Conservation (phyloP, 2,113 vertebrate genomes). For the Anguilla rostrata region DNA sequence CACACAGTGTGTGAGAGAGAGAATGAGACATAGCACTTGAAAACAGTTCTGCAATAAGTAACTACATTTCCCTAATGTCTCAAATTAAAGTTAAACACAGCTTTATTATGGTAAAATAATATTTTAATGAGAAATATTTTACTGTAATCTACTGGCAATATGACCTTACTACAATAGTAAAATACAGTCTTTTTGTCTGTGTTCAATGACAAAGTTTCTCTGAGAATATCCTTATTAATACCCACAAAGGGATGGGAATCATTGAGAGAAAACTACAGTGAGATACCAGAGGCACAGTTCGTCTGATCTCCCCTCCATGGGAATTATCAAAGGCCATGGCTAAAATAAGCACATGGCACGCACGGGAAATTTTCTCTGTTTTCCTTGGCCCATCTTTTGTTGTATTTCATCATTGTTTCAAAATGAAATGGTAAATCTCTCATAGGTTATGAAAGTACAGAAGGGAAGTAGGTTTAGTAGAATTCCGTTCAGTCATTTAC, state of each 20-base stretch:
- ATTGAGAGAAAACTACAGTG: slow-evolving; percentile 34
- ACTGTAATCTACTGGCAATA: background rate
- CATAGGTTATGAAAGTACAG: slow-evolving; percentile 49
- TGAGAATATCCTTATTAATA: background rate
- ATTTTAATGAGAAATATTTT: background rate
- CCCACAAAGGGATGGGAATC: slow-evolving; percentile 39
- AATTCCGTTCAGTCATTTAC: slow-evolving; percentile 59
- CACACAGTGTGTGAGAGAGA: slow-evolving; percentile 8
- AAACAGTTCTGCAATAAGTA: background rate
- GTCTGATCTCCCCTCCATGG: slow-evolving; percentile 36
- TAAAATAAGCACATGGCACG: slow-evolving; percentile 26
- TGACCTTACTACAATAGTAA: background rate
- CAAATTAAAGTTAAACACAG: slow-evolving; percentile 57
- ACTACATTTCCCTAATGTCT: slow-evolving; percentile 32
- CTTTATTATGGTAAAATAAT: slow-evolving; percentile 44
- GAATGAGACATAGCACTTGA: background rate
- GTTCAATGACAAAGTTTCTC: background rate
- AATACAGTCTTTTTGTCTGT: background rate
- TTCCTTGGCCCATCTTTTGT: slow-evolving; percentile 49
- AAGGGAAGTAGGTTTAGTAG: slow-evolving; percentile 49
- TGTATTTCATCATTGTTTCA: slow-evolving; percentile 63
- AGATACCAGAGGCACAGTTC: slow-evolving; percentile 44
- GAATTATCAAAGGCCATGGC: slow-evolving; percentile 33
- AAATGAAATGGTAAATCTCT: slow-evolving; percentile 61
- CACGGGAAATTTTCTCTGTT: slow-evolving; percentile 32